Base-by-base conservation (phyloP, 2,797 vertebrate species). In the Arnoldichthys spilopterus region DNA sequence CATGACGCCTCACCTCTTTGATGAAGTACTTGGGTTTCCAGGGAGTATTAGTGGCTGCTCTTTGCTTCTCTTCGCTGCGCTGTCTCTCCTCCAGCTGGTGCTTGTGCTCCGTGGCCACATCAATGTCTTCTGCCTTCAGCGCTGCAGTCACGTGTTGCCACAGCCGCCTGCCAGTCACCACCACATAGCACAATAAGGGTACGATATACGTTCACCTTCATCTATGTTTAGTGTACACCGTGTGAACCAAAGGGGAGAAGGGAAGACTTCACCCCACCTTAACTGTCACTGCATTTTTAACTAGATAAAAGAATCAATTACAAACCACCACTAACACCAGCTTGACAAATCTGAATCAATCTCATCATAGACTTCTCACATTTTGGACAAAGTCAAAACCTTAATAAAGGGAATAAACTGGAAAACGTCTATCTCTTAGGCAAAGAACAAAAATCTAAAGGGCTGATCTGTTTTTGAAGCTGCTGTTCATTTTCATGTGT, bases 21-120 rank as follows among this genome's bases (percentile, higher is more conserved):
- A 91, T 87, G 79, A 98, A 98, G 80, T 96, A 94, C 71, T 94
- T 95, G 84, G 97, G 95, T 79, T 92, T 94, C 96, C 96, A 98
- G 0, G 88, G 86, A 0, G 86, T 82, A 8, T 89, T 86, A 63
- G 89, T 91, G 1, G 89, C 84, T 0, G 84, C 88, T 6, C 96
- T 94, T 64, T 96, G 94, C 80, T 94, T 92, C 70, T 94, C 93
- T 83, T 98, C 96, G 0, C 85, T 86, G 8, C 97, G 93, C 87
- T 98, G 97, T 1, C 89, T 90, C 87, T 98, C 96, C 85, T 98
- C 96, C 34, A 98, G 93, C 61, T 73, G 72, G 80, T 91, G 95
- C 84, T 98, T 98, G 86, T 97, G 94, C 68, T 98, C 96, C 0
- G 96, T 96, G 68, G 97, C 97, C 0, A 88, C 83, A 0, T 95